Evolutionary conservation across 1,140 invertebrate genomes (phyloP).

Genomic region (Triops longicaudatus): DNA sequence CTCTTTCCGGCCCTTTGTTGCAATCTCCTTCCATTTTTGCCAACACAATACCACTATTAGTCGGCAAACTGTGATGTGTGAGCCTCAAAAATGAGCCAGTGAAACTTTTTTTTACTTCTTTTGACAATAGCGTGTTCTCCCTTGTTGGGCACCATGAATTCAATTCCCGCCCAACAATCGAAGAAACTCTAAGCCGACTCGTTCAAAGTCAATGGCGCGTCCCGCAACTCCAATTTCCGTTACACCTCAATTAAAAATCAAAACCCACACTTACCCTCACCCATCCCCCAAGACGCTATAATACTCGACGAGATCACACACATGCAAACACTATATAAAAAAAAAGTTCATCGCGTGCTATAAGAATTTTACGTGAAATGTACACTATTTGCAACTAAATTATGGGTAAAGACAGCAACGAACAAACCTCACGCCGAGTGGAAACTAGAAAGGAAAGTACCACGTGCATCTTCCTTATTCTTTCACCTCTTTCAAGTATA

Average conservation of each 20-base stretch:
- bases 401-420: no score
- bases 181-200: background rate
- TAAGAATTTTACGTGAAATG: no score
- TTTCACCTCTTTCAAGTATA: no score
- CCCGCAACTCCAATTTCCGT: background rate
- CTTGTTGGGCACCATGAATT: background rate
- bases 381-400: no score
- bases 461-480: no score
- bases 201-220: background rate
- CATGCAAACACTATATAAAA: no score
- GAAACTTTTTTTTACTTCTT: background rate
- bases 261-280: background rate
- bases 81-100: background rate
- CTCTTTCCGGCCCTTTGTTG: background rate
- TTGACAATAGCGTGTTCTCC: no score
- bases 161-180: background rate
- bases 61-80: background rate
- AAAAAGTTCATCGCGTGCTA: no score
- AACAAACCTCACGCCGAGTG: no score
- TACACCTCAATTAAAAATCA: slow-evolving; percentile 7
- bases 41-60: background rate
- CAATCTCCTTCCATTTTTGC: background rate
- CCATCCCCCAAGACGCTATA: background rate
- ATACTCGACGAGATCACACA: no score
- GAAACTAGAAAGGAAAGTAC: no score